Evolutionary conservation across 2,797 vertebrate genomes (phyloP), one percentile per base, ranked within the genome.

Genomic region (Scolopax rusticola): DNA sequence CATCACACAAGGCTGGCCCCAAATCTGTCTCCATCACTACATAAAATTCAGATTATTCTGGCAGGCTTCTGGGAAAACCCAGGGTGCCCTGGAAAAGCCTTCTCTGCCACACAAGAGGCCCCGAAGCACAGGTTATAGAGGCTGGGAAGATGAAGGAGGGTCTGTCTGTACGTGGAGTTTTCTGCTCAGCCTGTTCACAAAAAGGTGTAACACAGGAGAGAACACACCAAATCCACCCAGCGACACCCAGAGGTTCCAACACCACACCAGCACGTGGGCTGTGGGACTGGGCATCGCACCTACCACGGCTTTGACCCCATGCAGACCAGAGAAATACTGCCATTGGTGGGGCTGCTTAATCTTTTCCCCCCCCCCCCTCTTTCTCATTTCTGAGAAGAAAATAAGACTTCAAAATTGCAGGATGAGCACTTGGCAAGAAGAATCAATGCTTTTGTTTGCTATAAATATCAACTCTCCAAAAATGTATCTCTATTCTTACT

Each of bases 401-500:
- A 89, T 6, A 85, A 53, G 81, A 89, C 82, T 85, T 91, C 40
- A 71, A 61, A 85, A 80, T 61, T 57, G 21, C 78, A 85, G 36
- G 56, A 83, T 23, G 68, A 96, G 76, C 36, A 36, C 81, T 92
- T 50, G 67, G 75, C 53, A 25, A 92, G 56, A 67, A 70, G 69
- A 77, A 80, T 70, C 80, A 48, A 71, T 83, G 89, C 33, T 96
- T 96, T 89, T 77, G 78, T 67, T 89, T 83, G 38, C 92, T 92
- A 89, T 93, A 93, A 93, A 89, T 92, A 94, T 78, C 79, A 84
- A 38, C 51, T 65, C 50, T 36, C 93, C 84, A 87, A 85, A 97
- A 95, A 92, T 91, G 87, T 1, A 69, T 53, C 68, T 89, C 92
- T 90, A 60, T 85, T 80, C 82, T 89, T 91, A 73, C 78, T 89